Evolutionary conservation across 2,113 vertebrate species (phyloP).

Genomic region (Thymallus thymallus): DNA sequence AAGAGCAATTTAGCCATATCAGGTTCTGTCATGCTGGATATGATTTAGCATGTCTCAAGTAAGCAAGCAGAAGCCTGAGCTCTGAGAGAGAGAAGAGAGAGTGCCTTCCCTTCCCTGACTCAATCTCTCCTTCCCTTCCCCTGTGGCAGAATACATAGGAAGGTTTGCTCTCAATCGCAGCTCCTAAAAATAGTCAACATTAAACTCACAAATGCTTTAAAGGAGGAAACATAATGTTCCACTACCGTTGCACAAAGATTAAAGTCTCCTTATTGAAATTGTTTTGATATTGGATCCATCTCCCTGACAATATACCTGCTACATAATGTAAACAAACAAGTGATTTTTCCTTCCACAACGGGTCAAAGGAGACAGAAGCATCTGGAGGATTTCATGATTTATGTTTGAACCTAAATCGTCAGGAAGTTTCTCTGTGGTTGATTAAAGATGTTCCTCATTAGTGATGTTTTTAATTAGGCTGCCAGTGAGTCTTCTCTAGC

Average conservation of each 20-base stretch:
- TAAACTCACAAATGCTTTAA: constrained; percentile 15
- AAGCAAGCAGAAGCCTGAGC: not conserved
- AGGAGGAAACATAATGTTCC: constrained; percentile 8
- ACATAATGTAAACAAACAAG: not conserved
- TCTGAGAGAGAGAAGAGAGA: not conserved
- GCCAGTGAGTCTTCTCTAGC: not conserved
- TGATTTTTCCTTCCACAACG: not conserved
- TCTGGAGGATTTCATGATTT: not conserved
- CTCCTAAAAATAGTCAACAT: constrained; percentile 20
- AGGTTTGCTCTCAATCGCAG: not conserved
- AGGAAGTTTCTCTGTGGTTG: not conserved
- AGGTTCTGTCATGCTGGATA: not conserved
- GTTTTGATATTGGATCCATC: not conserved
- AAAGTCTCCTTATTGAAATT: not conserved
- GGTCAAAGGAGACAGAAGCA: constrained; percentile 3
- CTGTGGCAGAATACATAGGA: not conserved
- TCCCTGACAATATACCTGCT: constrained; percentile 7
- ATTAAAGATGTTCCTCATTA: constrained; percentile 4
- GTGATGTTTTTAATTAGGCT: constrained; percentile 4
- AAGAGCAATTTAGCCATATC: not conserved
- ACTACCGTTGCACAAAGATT: not conserved
- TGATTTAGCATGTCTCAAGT: not conserved
- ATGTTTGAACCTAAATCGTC: not conserved
- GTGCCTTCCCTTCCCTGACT: not conserved
- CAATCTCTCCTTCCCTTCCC: not conserved